Evolutionary conservation across 2,113 vertebrate species (phyloP), one percentile per base, ranked within the genome.

Genomic region (Passer domesticus): DNA sequence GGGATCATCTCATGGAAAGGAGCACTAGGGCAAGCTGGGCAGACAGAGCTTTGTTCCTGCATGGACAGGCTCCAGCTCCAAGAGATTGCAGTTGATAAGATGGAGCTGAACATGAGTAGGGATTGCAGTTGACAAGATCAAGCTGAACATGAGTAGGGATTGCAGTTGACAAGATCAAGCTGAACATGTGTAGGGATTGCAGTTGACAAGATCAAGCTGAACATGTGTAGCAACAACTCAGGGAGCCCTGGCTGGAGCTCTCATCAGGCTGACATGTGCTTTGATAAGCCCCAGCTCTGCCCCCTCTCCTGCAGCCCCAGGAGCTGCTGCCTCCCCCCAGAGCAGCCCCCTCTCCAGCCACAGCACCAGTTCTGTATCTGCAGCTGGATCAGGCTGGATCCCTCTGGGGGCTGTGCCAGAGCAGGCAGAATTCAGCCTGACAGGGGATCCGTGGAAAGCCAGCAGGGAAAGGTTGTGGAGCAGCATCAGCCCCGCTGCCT

Each of bases 241-340:
- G 85, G 84, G 90, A 92, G 95, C 63, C n/a, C 72, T 70, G 75
- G 76, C 85, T 93, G 93, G 33, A 86, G 96, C 93, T 90, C 90
- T 81, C 73, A 80, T 63, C 63, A 19, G 37, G 75, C 2, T 94
- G 94, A 87, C 75, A 11, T 31, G 72, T 27, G 94, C 92, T 94
- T 59, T 85, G 89, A 43, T 39, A 64, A 66, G 46, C 79, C 75
- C 50, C 4, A 69, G 74, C 81, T 94, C 91, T 81, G 47, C 78
- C 73, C 33, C 73, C 16, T 44, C 91, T 35, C 82, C 85, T 13
- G 20, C 70, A 89, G 90, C 86, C 47, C 68, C 41, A 6, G 83
- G 63, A 92, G 63, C 82, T 60, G 90, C 84, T n/a, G 30, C 31
- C 73, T 78, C 83, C 91, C 75, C 83, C 66, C 0, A 0, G 30